Conservation (phyloP, 2,888 invertebrate species). For the Platycnemis pennipes region DNA sequence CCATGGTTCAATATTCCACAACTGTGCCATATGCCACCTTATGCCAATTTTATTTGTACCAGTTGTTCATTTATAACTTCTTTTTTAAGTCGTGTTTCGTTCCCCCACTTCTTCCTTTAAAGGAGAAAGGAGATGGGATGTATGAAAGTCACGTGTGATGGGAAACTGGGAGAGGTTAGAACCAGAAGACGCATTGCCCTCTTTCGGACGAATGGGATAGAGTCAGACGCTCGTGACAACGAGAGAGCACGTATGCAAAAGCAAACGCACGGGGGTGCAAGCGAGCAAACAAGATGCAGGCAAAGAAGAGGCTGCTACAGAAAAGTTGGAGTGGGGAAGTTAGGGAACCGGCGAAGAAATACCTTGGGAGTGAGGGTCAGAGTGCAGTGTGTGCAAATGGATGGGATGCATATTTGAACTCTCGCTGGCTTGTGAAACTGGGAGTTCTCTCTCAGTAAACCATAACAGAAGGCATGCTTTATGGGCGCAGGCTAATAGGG, state of each 20-base stretch:
- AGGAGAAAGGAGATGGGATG: too few relatives aligned
- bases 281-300: not conserved
- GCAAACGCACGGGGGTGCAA: not conserved
- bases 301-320: not conserved
- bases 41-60: too few relatives aligned
- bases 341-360: not conserved
- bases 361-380: not conserved
- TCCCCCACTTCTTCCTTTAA: too few relatives aligned
- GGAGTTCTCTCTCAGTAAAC: not conserved
- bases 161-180: too few relatives aligned
- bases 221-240: not conserved
- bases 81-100: too few relatives aligned
- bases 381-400: not conserved
- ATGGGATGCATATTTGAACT: not conserved
- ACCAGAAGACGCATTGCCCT: too few relatives aligned
- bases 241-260: not conserved
- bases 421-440: not conserved
- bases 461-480: not conserved
- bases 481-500: not conserved
- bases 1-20: too few relatives aligned
- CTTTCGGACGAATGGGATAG: too few relatives aligned
- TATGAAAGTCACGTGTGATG: too few relatives aligned
- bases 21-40: too few relatives aligned
- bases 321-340: not conserved
- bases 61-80: too few relatives aligned